These are phyloP conservation scores for Cochlearius cochlearius DNA, from an alignment of 2,113 vertebrate genomes.

Conservation along the genomic window DNA sequence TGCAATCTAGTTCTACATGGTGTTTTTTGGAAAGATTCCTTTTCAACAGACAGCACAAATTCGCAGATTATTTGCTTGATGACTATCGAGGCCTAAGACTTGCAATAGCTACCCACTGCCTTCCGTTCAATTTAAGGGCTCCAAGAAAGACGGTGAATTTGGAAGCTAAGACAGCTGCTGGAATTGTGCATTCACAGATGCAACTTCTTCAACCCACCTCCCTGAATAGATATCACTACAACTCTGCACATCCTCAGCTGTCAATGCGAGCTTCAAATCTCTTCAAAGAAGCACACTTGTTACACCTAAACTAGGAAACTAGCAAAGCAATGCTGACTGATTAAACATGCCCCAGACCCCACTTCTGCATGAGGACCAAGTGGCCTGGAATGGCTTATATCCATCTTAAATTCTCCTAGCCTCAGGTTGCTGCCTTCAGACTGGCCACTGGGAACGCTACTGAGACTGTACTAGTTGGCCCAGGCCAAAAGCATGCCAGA, in stretches of 20 bases:
- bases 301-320: background rate
- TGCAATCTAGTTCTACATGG: background rate
- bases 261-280: background rate
- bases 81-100: background rate
- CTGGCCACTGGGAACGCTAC: background rate
- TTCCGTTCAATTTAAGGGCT: background rate
- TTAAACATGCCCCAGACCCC: background rate
- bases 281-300: background rate
- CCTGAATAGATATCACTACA: fast-evolving
- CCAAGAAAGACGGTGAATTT: background rate
- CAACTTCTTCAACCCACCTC: background rate
- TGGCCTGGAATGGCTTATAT: background rate
- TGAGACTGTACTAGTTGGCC: background rate
- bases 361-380: background rate
- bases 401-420: background rate
- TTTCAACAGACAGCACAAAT: background rate
- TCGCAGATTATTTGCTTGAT: background rate
- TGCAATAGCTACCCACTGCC: background rate
- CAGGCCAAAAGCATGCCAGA: background rate
- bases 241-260: background rate
- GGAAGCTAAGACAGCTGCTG: background rate
- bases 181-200: background rate
- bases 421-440: background rate
- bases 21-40: background rate
- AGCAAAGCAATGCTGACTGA: background rate